These are phyloP conservation scores for Callitettix versicolor DNA, from an alignment of 1,140 invertebrate genomes.

Conservation along the genomic window DNA sequence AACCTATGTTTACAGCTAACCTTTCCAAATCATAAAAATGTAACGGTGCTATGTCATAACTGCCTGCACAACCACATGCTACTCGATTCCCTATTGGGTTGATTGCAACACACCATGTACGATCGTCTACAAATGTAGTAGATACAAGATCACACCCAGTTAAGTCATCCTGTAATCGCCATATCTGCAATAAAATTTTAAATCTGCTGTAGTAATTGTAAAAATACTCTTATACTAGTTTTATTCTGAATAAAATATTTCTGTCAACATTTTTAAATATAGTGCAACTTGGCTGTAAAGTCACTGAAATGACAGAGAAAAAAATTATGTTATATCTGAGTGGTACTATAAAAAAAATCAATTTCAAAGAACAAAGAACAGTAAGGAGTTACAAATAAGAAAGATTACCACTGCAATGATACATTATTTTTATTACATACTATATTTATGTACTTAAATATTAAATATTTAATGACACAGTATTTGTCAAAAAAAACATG, in stretches of 20 bases:
- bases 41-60: background rate
- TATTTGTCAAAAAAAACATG: too few species aligned
- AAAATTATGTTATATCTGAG: background rate
- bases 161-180: background rate
- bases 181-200: background rate
- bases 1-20: background rate
- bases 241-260: background rate
- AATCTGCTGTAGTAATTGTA: background rate
- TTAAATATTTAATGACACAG: too few species aligned
- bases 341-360: too few species aligned
- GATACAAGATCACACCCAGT: background rate
- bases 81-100: background rate
- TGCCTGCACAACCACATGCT: constrained; percentile 5
- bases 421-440: too few species aligned
- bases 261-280: background rate
- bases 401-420: too few species aligned
- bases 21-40: constrained; percentile 14
- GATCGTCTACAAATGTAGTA: background rate
- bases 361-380: too few species aligned
- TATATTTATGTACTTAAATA: too few species aligned
- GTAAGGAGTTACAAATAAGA: too few species aligned
- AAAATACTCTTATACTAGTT: background rate
- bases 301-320: background rate
- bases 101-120: constrained; percentile 13
- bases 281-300: background rate